Evolutionary conservation across 2,113 vertebrate species (phyloP).

Genomic region (Python bivittatus): DNA sequence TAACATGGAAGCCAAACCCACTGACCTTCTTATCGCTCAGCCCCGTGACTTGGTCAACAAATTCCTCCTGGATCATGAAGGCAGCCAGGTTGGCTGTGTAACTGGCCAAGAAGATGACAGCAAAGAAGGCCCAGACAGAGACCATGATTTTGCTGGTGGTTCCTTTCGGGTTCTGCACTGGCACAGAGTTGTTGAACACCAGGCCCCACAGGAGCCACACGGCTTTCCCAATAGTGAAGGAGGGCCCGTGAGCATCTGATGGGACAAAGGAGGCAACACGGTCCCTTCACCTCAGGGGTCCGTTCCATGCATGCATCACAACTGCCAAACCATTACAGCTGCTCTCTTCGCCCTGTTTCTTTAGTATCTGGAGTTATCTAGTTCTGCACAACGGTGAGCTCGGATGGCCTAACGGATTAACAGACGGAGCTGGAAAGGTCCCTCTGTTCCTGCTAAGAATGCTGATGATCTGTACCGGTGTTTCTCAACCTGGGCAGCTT

Average conservation of each 20-base stretch:
- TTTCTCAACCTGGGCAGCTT: too few relatives aligned
- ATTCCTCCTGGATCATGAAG: constrained; percentile 99
- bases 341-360: background rate
- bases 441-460: too few relatives aligned
- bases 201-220: constrained; percentile 98
- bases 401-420: too few relatives aligned
- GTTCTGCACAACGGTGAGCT: too few relatives aligned
- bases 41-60: constrained; percentile 97
- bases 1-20: background rate
- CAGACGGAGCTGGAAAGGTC: too few relatives aligned
- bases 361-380: background rate
- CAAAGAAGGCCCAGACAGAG: constrained; percentile 98
- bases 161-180: constrained; percentile 96
- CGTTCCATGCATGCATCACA: background rate
- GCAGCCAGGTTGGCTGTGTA: constrained; percentile 98
- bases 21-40: constrained; percentile 97
- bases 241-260: constrained; percentile 92
- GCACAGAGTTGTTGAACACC: constrained; percentile 99
- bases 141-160: constrained; percentile 99
- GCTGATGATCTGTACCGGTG: too few relatives aligned
- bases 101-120: constrained; percentile 97
- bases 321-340: background rate
- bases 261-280: background rate
- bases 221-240: constrained; percentile 97
- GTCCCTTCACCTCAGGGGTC: background rate